Conservation (phyloP, 2,797 vertebrate species). For the Aplochiton taeniatus region DNA sequence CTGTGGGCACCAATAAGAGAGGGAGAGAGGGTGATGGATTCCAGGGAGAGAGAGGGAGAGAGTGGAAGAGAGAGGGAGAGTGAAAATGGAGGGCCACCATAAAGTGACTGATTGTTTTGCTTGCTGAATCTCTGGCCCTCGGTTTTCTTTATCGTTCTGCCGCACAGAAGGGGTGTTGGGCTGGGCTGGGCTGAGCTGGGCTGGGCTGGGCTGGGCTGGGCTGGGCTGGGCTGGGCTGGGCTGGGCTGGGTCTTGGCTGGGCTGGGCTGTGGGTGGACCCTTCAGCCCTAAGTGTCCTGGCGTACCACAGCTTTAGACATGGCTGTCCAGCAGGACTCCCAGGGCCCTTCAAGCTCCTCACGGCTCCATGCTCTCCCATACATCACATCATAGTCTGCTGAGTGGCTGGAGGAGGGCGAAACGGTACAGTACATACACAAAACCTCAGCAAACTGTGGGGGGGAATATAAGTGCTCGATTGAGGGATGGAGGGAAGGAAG, state of each 20-base stretch:
- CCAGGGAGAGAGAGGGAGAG: constrained; percentile 29
- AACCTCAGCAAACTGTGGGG: constrained; percentile 37
- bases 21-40: constrained; percentile 24
- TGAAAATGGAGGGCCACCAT: constrained; percentile 53
- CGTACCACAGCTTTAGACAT: too few relatives aligned
- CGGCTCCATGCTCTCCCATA: too few relatives aligned
- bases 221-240: constrained; percentile 28
- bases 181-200: constrained; percentile 26
- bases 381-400: too few relatives aligned
- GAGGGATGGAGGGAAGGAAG: constrained; percentile 43
- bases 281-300: too few relatives aligned
- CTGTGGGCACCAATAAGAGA: constrained; percentile 67
- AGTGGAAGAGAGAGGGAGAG: constrained; percentile 33
- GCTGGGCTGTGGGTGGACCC: too few relatives aligned
- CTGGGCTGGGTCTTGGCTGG: constrained; percentile 24
- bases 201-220: constrained; percentile 2
- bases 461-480: constrained; percentile 43
- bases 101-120: constrained; percentile 70
- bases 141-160: constrained; percentile 35
- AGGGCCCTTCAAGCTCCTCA: too few relatives aligned
- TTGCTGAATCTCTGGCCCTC: constrained; percentile 50
- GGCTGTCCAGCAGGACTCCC: too few relatives aligned
- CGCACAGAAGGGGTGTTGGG: constrained; percentile 8
- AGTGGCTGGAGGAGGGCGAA: neutral
- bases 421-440: constrained; percentile 38